Base-by-base conservation (phyloP, 1,140 invertebrate genomes). In the Calephelis nemesis region DNA sequence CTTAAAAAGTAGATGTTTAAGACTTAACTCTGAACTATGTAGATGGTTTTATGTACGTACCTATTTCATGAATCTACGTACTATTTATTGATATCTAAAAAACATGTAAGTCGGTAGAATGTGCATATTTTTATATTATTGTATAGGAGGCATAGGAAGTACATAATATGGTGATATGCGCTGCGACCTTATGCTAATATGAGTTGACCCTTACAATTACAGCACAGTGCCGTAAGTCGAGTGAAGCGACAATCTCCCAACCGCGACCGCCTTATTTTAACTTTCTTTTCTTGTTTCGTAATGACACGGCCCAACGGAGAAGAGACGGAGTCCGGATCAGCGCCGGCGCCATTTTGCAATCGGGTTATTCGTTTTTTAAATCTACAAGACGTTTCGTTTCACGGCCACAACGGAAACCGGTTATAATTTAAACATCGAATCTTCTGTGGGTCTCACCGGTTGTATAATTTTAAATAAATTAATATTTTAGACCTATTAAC, bases 211-310 rank as follows among this genome's bases (percentile, higher is more conserved):
- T 45, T 45, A 45, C 42, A 45, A 66, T 74, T 69, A 72, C 73
- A 75, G 71, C 73, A 74, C 45, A 74, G 76, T 69, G 66, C 72
- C 70, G 72, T 70, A 79, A 81, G 70, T 76, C 78, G 78, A 86
- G 70, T 76, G 76, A 75, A 79, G 76, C 76, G 81, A 82, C 82
- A 84, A 81, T 85, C 81, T 85, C 81, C 81, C 73, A 75, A 73
- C 71, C 76, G 79, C 82, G 87, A 82, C 77, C 73, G 70, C 82
- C 69, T 84, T 79, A 81, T 60, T 60, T 60, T 60, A 60, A 90
- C 88, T 90, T 90, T 88, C 86, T 79, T 88, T 90, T 88, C 82
- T 82, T 74, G 84, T 90, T 88, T 90, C 88, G 88, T 90, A 90
- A 90, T 84, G 82, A 75, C 60, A 83, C 82, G 80, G 81, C 75